These are phyloP conservation scores for Caerostris darwini DNA, from an alignment of 1,140 invertebrate genomes.

Conservation along the genomic window DNA sequence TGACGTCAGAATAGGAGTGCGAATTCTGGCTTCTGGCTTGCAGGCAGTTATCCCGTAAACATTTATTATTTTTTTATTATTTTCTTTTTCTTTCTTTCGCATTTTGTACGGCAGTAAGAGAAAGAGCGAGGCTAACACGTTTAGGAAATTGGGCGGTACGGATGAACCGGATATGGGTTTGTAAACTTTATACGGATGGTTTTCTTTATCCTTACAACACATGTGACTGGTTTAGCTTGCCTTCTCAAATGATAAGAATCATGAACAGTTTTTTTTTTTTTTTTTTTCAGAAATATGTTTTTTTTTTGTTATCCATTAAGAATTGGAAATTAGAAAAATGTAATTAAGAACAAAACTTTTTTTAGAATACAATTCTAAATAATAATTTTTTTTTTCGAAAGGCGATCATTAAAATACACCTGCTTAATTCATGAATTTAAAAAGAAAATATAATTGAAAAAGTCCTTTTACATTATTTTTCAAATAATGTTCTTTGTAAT, in stretches of 20 bases:
- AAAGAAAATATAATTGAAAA: no score
- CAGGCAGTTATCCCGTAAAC: constrained; percentile 55
- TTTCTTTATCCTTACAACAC: constrained; percentile 38
- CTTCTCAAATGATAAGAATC: not conserved
- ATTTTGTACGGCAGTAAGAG: not conserved
- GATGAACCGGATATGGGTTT: constrained; percentile 62
- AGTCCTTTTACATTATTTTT: no score
- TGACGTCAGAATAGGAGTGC: constrained; percentile 28
- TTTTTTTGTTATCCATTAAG: no score
- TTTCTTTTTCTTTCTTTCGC: not conserved
- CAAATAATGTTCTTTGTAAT: no score
- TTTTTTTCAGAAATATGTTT: no score
- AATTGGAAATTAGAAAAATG: no score
- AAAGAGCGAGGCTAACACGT: not conserved
- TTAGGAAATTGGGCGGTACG: constrained; percentile 31
- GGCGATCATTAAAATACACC: no score
- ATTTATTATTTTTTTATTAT: constrained; percentile 6
- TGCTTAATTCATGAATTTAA: no score
- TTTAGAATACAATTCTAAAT: no score
- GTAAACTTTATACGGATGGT: constrained; percentile 64
- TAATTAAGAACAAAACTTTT: no score
- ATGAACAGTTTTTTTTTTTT: no score
- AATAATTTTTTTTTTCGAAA: no score
- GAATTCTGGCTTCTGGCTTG: constrained; percentile 11
- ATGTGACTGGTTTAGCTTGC: constrained; percentile 45